Conservation (phyloP, 2,797 vertebrate genomes). For the Periparus ater region DNA sequence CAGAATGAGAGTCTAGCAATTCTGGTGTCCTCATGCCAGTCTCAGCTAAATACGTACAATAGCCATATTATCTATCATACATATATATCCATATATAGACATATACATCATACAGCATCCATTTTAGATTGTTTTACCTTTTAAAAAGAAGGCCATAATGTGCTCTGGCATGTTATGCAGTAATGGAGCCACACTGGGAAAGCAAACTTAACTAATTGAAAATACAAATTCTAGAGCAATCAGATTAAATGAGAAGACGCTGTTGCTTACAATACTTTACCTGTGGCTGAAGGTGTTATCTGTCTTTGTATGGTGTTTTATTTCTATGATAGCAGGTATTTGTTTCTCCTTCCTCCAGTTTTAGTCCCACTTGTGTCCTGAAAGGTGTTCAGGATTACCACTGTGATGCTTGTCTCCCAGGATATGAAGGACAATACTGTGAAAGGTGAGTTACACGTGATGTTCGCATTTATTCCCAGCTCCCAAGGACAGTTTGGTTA, state of each 20-base stretch:
- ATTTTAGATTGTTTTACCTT: not conserved
- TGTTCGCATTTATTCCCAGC: not conserved
- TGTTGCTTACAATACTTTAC: not conserved
- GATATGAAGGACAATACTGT: slow-evolving; percentile 90
- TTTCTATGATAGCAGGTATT: not conserved
- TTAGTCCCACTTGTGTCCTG: slow-evolving; percentile 88
- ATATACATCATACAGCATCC: not conserved
- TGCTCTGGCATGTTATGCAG: not conserved
- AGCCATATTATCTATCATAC: not conserved
- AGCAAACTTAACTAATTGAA: not conserved
- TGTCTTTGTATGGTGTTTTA: not conserved
- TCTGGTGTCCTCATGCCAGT: not conserved
- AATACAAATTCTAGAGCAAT: not conserved
- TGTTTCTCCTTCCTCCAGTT: slow-evolving; percentile 75
- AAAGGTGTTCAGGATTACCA: slow-evolving; percentile 82
- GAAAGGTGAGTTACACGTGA: slow-evolving; percentile 77
- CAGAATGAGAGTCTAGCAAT: not conserved
- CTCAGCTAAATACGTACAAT: not conserved
- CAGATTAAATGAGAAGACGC: not conserved
- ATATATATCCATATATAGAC: too few relatives aligned
- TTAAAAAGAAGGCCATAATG: not conserved
- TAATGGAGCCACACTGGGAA: not conserved
- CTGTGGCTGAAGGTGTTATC: not conserved
- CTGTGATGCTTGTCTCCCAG: slow-evolving; percentile 84
- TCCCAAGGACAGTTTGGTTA: not conserved